A percentile compares a stretch with the other conserved stretches of the same genome.
phyloP scores from a whole-genome alignment of 2,888 invertebrate species.

The Drosophila anceps region DNA sequence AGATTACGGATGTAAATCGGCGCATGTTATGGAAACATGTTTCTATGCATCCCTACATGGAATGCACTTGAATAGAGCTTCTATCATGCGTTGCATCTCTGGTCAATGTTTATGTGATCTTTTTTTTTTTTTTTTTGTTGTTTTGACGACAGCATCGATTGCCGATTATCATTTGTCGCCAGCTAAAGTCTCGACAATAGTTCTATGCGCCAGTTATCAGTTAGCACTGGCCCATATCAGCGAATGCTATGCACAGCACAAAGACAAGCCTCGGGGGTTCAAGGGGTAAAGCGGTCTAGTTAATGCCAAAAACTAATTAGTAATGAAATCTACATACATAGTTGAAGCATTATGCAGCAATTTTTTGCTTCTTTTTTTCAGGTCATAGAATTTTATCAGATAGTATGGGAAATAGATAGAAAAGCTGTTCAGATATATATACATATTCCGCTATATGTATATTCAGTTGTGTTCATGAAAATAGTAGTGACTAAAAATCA shows the following conservation, averaged over 20 bases:
- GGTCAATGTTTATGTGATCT: constrained; percentile 45
- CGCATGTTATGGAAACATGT: constrained; percentile 38
- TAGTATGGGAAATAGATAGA: not conserved
- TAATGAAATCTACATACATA: not conserved
- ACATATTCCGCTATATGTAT: not conserved
- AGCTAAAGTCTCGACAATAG: constrained; percentile 8
- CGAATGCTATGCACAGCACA: constrained; percentile 3
- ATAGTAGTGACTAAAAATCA: too few relatives aligned
- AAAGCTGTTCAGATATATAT: not conserved
- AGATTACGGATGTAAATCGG: constrained; percentile 12
- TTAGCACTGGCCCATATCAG: constrained; percentile 10
- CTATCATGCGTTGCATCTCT: constrained; percentile 34
- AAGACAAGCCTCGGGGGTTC: constrained; percentile 1
- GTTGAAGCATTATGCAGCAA: not conserved
- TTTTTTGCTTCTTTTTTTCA: not conserved
- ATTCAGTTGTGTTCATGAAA: not conserved
- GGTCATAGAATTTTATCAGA: not conserved
- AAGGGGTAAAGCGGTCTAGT: constrained; percentile 21
- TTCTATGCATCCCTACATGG: constrained; percentile 37
- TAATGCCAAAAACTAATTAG: constrained; percentile 10
- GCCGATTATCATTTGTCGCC: constrained; percentile 30
- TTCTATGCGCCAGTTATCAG: constrained; percentile 42
- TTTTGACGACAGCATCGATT: constrained; percentile 36
- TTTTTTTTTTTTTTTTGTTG: constrained; percentile 15
- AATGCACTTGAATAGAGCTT: constrained; percentile 23